Evolutionary conservation across 2,888 invertebrate species (phyloP).

Genomic region (Phalera bucephala): DNA sequence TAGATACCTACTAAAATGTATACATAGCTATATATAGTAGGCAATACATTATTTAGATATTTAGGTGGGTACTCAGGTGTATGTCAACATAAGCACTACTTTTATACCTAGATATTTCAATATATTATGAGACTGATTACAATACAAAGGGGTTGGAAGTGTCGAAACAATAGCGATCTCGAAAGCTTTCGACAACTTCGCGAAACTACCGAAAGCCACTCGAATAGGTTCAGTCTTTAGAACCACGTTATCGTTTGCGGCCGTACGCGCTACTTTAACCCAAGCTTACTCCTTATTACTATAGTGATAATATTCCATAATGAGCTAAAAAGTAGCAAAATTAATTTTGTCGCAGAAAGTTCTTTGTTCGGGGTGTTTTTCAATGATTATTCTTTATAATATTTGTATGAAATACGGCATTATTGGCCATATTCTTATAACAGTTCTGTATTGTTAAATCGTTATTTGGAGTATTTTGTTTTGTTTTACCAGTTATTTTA

Average conservation of each 20-base stretch:
- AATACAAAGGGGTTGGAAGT: slow-evolving; percentile 52
- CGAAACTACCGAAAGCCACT: slow-evolving; percentile 54
- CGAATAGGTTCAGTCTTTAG: slow-evolving; percentile 40
- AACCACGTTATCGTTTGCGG: slow-evolving; percentile 13
- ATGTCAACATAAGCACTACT: no score
- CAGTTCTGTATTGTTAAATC: slow-evolving; percentile 13
- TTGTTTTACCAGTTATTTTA: slow-evolving; percentile 2
- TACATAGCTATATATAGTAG: no score
- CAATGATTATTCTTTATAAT: slow-evolving; percentile 46
- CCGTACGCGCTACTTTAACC: slow-evolving; percentile 11
- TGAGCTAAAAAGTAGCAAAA: slow-evolving; percentile 1
- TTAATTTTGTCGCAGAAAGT: slow-evolving; percentile 27
- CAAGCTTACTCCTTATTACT: slow-evolving; percentile 4
- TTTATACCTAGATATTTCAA: slow-evolving; percentile 1
- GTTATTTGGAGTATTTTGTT: slow-evolving; percentile 10
- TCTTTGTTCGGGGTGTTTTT: slow-evolving; percentile 50
- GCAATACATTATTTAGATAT: no score
- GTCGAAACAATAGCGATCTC: slow-evolving; percentile 61
- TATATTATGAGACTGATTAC: slow-evolving; percentile 25
- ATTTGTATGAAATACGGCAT: slow-evolving; percentile 27
- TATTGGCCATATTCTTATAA: slow-evolving; percentile 6
- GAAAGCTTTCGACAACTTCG: slow-evolving; percentile 41
- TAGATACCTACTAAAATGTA: no score
- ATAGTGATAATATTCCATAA: slow-evolving; percentile 4
- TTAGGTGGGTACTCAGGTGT: no score